These are phyloP conservation scores for Phalacrocorax brasilianus DNA, from an alignment of 2,113 vertebrate genomes.

Conservation along the genomic window DNA sequence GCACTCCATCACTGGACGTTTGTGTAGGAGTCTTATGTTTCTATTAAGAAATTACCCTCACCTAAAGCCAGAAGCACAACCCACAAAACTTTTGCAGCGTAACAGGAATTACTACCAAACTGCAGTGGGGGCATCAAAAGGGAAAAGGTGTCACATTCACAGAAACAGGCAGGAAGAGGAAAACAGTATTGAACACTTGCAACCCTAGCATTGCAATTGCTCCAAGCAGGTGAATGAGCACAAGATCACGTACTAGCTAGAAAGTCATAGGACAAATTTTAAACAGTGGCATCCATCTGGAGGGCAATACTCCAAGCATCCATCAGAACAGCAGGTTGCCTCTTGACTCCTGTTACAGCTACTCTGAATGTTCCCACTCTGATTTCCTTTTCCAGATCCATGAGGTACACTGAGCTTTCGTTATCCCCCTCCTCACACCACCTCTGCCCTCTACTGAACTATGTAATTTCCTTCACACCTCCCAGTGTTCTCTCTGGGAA, in stretches of 20 bases:
- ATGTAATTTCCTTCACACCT: neutral
- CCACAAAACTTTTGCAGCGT: neutral
- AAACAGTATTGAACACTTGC: neutral
- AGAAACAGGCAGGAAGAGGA: neutral
- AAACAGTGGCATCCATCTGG: neutral
- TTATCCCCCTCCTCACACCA: neutral
- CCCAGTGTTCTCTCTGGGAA: neutral
- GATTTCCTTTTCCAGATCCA: neutral
- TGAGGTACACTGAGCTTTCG: neutral
- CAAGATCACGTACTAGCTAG: neutral
- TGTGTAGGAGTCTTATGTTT: neutral
- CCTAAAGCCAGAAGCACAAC: neutral
- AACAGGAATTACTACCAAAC: neutral
- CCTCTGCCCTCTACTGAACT: neutral
- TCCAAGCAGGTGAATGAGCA: neutral
- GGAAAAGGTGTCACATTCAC: neutral
- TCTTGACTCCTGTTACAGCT: neutral
- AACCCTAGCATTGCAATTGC: neutral
- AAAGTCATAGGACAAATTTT: neutral
- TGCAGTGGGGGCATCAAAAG: neutral
- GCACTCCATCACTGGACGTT: neutral
- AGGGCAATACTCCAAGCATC: neutral
- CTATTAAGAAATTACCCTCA: neutral
- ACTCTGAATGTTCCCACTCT: neutral
- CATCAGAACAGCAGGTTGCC: neutral